These are phyloP conservation scores for Theretra japonica DNA, from an alignment of 2,888 invertebrate species.

Conservation along the genomic window DNA sequence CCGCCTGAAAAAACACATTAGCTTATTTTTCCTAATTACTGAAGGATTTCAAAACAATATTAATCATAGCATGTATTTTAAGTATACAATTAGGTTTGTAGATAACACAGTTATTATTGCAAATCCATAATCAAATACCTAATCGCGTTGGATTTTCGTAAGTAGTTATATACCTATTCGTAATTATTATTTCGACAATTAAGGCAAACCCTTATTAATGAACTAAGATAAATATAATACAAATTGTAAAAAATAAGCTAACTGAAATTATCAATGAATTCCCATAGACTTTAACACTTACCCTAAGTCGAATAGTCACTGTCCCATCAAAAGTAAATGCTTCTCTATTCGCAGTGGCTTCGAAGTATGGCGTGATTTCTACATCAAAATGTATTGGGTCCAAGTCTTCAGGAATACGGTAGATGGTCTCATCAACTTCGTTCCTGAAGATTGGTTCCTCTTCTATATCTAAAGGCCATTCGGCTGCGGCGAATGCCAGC, in stretches of 20 bases:
- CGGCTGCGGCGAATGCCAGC: slow-evolving; percentile 53
- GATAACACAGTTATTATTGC: too few relatives aligned
- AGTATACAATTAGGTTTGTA: too few relatives aligned
- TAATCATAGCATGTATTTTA: too few relatives aligned
- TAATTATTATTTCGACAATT: too few relatives aligned
- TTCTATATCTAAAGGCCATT: slow-evolving; percentile 61
- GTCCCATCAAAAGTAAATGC: slow-evolving; percentile 78
- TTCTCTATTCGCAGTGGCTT: slow-evolving; percentile 55
- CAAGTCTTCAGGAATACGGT: slow-evolving; percentile 74
- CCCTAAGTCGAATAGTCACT: slow-evolving; percentile 67
- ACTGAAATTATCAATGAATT: neutral
- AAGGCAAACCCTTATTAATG: too few relatives aligned
- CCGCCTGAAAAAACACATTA: slow-evolving; percentile 51
- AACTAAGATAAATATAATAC: too few relatives aligned
- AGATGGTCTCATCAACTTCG: slow-evolving; percentile 48
- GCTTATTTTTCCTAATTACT: neutral
- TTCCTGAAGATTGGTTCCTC: slow-evolving; percentile 45
- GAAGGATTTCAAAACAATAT: too few relatives aligned
- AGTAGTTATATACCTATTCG: too few relatives aligned
- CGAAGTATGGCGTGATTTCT: slow-evolving; percentile 81
- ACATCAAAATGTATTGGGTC: slow-evolving; percentile 82
- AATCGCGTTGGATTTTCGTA: too few relatives aligned
- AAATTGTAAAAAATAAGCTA: too few relatives aligned
- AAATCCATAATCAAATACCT: too few relatives aligned
- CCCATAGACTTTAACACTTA: slow-evolving; percentile 45